A percentile compares a stretch with the other conserved stretches of the same genome.
Conservation (phyloP, 2,797 vertebrate genomes). For the Astyanax mexicanus region DNA sequence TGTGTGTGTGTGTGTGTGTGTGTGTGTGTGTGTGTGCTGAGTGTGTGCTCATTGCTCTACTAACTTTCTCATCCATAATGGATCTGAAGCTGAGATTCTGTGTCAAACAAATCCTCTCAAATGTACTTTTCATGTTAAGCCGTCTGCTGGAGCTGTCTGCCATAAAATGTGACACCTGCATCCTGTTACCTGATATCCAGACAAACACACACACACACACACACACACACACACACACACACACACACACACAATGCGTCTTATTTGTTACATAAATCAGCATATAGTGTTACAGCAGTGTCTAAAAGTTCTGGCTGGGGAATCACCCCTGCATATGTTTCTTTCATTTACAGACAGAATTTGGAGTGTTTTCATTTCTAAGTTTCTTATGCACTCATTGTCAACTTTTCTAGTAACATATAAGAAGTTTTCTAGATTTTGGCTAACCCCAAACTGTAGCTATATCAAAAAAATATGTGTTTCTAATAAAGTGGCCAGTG, state of each 20-base stretch:
- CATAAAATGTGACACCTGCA: conserved; percentile 34
- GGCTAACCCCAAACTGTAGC: too few species aligned
- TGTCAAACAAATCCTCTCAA: conserved; percentile 51
- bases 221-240: background rate
- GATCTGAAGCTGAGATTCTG: conserved; percentile 36
- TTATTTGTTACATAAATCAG: background rate
- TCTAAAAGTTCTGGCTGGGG: background rate
- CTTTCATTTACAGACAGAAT: background rate
- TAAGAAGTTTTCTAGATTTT: too few species aligned
- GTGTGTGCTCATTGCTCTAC: conserved; percentile 21
- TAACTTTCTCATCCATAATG: conserved; percentile 49
- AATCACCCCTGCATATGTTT: conserved; percentile 1
- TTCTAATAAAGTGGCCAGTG: background rate
- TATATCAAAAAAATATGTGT: too few species aligned
- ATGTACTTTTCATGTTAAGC: conserved; percentile 44
- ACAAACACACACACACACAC: conserved; percentile 21
- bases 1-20: too few species aligned
- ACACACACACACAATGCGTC: background rate
- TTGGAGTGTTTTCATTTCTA: background rate
- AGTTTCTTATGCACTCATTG: background rate
- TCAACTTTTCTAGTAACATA: background rate
- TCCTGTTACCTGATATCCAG: conserved; percentile 37
- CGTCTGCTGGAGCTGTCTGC: conserved; percentile 33
- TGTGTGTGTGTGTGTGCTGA: too few species aligned
- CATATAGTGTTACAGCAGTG: background rate